phyloP scores from a whole-genome alignment of 1,140 invertebrate species.

The Cydia pomonella region DNA sequence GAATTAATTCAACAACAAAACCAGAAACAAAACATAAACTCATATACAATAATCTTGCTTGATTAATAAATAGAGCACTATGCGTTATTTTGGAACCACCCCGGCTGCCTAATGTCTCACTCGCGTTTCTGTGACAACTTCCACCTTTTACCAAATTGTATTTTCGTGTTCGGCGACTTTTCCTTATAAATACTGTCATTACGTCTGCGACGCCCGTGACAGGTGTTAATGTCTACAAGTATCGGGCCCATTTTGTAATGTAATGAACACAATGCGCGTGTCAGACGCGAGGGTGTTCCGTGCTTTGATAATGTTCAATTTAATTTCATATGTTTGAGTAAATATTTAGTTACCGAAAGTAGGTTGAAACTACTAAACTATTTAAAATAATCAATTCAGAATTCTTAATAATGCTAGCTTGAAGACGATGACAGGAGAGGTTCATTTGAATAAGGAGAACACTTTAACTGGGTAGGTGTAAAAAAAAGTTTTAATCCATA shows the following conservation, averaged over 20 bases:
- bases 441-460: too few species aligned
- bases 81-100: conserved; percentile 35
- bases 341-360: not conserved
- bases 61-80: conserved; percentile 13
- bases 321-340: not conserved
- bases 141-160: conserved; percentile 78
- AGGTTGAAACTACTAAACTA: not conserved
- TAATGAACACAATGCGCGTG: conserved; percentile 64
- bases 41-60: conserved; percentile 1
- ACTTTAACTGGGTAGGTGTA: too few species aligned
- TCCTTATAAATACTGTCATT: conserved; percentile 80
- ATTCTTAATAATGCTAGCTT: not conserved
- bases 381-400: not conserved
- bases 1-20: not conserved
- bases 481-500: too few species aligned
- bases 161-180: conserved; percentile 78
- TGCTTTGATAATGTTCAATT: conserved; percentile 18
- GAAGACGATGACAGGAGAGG: not conserved
- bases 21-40: not conserved
- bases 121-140: conserved; percentile 75
- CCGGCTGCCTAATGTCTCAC: conserved; percentile 72
- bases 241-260: conserved; percentile 67
- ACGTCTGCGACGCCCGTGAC: conserved; percentile 66
- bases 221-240: conserved; percentile 75
- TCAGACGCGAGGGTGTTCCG: conserved; percentile 32